Conservation (phyloP, 2,888 invertebrate species). For the Holacanthella duospinosa region DNA sequence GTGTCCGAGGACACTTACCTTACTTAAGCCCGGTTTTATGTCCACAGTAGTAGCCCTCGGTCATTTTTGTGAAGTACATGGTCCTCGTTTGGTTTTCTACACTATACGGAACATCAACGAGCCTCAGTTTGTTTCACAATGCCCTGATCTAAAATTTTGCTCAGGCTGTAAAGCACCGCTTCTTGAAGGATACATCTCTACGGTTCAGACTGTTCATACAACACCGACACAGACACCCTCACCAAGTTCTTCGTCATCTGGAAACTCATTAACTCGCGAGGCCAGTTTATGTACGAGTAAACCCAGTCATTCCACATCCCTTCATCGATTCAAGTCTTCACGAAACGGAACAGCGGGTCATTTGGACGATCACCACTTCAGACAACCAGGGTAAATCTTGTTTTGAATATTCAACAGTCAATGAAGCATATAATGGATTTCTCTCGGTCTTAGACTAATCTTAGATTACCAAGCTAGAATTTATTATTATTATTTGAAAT, state of each 20-base stretch:
- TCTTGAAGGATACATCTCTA: slow-evolving; percentile 37
- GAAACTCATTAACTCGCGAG: background rate
- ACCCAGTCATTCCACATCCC: background rate
- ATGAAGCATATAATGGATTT: too few relatives aligned
- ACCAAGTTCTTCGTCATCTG: background rate
- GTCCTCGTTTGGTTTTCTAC: slow-evolving; percentile 38
- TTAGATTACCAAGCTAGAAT: too few relatives aligned
- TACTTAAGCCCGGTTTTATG: slow-evolving; percentile 35
- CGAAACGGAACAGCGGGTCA: background rate
- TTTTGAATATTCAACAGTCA: too few relatives aligned
- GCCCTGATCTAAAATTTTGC: slow-evolving; percentile 38
- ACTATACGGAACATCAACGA: slow-evolving; percentile 37
- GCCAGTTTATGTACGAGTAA: background rate
- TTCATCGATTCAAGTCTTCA: background rate
- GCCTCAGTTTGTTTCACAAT: slow-evolving; percentile 37
- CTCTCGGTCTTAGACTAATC: too few relatives aligned
- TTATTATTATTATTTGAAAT: too few relatives aligned
- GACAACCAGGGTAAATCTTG: too few relatives aligned
- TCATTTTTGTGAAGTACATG: slow-evolving; percentile 38
- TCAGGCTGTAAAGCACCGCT: slow-evolving; percentile 38
- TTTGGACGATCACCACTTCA: background rate
- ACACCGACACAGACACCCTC: slow-evolving; percentile 29
- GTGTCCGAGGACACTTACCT: too few relatives aligned
- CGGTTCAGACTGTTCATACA: slow-evolving; percentile 35
- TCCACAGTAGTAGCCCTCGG: slow-evolving; percentile 37